phyloP scores from a whole-genome alignment of 2,113 vertebrate species.

The Silurus glanis region DNA sequence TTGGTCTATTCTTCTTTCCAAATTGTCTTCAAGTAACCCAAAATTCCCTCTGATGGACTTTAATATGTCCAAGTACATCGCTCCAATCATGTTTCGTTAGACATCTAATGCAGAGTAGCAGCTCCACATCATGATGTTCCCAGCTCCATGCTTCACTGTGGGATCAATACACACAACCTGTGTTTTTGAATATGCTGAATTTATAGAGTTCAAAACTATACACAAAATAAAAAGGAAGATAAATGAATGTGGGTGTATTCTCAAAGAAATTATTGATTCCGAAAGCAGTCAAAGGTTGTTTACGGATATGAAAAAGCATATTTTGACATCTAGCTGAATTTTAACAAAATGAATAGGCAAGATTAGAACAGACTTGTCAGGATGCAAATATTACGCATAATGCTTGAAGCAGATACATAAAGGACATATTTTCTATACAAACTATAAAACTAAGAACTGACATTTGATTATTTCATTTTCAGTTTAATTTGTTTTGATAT shows the following conservation, averaged over 20 bases:
- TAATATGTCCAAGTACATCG: too few relatives aligned
- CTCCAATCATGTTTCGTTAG: too few relatives aligned
- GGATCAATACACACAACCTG: too few relatives aligned
- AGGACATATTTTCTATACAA: background rate
- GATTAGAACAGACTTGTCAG: background rate
- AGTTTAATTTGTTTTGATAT: background rate
- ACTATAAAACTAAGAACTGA: background rate
- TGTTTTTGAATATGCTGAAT: too few relatives aligned
- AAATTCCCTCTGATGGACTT: background rate
- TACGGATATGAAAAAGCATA: background rate
- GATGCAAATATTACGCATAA: background rate
- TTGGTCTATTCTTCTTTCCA: background rate
- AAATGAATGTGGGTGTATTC: background rate
- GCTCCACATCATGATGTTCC: too few relatives aligned
- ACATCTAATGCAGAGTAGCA: too few relatives aligned
- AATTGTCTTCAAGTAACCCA: background rate
- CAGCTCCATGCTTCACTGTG: too few relatives aligned
- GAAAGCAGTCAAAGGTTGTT: background rate
- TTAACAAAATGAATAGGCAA: background rate
- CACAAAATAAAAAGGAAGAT: background rate
- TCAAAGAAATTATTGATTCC: background rate
- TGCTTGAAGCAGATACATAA: background rate
- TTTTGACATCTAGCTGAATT: background rate
- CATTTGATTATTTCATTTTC: too few relatives aligned
- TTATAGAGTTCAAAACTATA: background rate